Evolutionary conservation across 2,888 invertebrate species (phyloP).

Genomic region (Thecophora atra): DNA sequence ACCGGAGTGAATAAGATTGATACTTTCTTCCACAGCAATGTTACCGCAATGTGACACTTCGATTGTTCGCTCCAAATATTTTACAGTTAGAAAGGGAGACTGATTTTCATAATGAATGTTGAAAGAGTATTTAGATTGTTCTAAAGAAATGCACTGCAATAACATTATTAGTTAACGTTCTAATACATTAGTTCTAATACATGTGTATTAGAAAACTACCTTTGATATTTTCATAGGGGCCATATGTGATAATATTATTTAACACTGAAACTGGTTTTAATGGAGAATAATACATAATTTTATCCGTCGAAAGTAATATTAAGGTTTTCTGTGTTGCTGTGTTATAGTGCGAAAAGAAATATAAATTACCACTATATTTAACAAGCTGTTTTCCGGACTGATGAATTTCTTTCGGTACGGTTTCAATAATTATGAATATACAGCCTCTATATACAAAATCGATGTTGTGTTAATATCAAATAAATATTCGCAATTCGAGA

Average conservation of each 20-base stretch:
- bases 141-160: constrained; percentile 51
- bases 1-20: constrained; percentile 92
- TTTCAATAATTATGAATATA: constrained; percentile 78
- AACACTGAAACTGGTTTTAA: constrained; percentile 70
- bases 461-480: background rate
- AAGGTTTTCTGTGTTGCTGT: constrained; percentile 83
- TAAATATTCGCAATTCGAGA: background rate
- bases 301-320: constrained; percentile 67
- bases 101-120: constrained; percentile 95
- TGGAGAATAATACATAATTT: constrained; percentile 3
- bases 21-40: constrained; percentile 94
- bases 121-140: constrained; percentile 72
- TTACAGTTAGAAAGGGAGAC: constrained; percentile 94
- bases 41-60: constrained; percentile 99
- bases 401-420: constrained; percentile 86
- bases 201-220: constrained; percentile 42
- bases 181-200: no score
- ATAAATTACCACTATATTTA: constrained; percentile 84
- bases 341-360: constrained; percentile 84
- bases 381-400: constrained; percentile 96
- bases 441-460: constrained; percentile 71
- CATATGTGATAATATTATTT: constrained; percentile 86
- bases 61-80: constrained; percentile 83
- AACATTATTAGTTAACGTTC: no score
- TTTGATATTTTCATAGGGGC: constrained; percentile 82